These are phyloP conservation scores for Saiga tatarica DNA, from an alignment of 2,113 vertebrate species.

Conservation along the genomic window DNA sequence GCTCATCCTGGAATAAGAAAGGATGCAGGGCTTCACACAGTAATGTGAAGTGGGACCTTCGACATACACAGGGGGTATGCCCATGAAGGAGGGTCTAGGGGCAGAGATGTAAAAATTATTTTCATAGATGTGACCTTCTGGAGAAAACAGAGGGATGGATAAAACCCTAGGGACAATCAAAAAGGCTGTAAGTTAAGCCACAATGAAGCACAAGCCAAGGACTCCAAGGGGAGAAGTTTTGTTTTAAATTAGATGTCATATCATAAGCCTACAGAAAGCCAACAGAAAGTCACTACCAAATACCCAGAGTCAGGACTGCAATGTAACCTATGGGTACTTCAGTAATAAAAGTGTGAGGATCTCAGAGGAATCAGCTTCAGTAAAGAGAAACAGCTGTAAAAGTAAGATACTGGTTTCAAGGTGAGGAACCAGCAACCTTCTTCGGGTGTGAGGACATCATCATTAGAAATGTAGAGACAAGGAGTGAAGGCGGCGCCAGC, in stretches of 20 bases:
- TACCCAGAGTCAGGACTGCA: background rate
- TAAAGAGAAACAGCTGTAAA: background rate
- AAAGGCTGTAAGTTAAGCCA: background rate
- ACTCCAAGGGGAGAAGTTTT: background rate
- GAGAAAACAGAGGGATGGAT: background rate
- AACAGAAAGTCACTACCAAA: background rate
- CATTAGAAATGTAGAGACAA: background rate
- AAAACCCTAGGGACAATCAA: background rate
- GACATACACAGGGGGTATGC: background rate
- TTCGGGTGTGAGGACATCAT: background rate
- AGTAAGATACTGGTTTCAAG: background rate
- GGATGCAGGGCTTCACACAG: background rate
- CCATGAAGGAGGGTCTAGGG: background rate
- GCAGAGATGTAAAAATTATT: background rate
- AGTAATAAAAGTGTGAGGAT: background rate
- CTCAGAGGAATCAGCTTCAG: background rate
- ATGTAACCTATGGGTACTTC: background rate
- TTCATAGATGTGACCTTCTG: background rate
- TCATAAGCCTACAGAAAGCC: background rate
- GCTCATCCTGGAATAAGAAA: background rate
- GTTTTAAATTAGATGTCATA: background rate
- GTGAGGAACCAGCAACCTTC: background rate
- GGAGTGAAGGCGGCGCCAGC: fast-evolving
- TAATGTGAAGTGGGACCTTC: background rate
- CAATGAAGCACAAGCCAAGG: background rate